Evolutionary conservation across 2,888 invertebrate species (phyloP), one percentile per base, ranked within the genome.

Genomic region (Synergus itoensis): DNA sequence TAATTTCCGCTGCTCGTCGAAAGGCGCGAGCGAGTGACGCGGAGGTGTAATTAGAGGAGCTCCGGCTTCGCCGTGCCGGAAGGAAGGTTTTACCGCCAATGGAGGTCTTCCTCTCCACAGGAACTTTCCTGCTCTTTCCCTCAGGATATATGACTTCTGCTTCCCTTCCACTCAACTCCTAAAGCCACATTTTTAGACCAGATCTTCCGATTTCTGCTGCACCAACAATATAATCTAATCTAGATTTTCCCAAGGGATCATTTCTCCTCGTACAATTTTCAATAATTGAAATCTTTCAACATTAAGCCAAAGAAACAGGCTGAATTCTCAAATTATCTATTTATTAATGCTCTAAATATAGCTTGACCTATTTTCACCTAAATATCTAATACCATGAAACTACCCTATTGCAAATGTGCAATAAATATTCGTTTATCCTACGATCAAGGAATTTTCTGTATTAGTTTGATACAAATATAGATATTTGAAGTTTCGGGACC

Each of bases 41-140:
- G 79, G 62, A 77, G 79, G 78, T 83, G 85, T 88, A 87, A 87
- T 87, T 87, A 87, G 84, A 82, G 80, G 79, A 81, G 81, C 62
- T 45, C 80, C 77, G 79, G 80, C 80, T 83, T 81, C 77, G 79
- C 62, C 18, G 36, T 57, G 67, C 77, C 82, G 83, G 84, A 86
- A 86, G 84, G 79, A 85, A 83, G 84, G 83, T 86, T 85, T 86
- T 82, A 81, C 82, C 79, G 79, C 75, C 82, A 82, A 85, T 83
- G 79, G 77, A 77, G 83, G 82, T 79, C 48, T 79, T 62, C 78
- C 81, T 82, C 81, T 77, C 79, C 77, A 79, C 77, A 80, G 77
- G 79, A 84, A 84, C 82, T 82, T 84, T 85, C 48, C 53, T 63
- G 53, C 69, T 48, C 76, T 60, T 64, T 41, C 48, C 67, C 67